Percentiles rank a stretch among this genome's conserved stretches.
Conservation (phyloP, 2,797 vertebrate genomes). For the Heterohyrax brucei region DNA sequence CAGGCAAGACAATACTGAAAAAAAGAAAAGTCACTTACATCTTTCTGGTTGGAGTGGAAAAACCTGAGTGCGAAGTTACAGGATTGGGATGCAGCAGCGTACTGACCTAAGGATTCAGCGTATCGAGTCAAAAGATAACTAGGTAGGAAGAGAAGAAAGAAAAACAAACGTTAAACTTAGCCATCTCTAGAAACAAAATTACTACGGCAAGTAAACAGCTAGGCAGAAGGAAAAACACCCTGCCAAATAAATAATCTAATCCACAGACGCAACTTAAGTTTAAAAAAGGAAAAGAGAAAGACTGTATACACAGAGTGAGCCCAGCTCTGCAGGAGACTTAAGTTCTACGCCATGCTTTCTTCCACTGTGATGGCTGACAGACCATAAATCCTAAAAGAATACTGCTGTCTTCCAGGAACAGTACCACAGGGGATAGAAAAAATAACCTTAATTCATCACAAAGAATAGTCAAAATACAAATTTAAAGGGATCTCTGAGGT, state of each 20-base stretch:
- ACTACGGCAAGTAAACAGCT: slow-evolving; percentile 50
- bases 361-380: background rate
- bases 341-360: background rate
- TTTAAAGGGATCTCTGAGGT: slow-evolving; percentile 32
- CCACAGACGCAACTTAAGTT: slow-evolving; percentile 13
- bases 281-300: background rate
- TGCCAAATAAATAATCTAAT: slow-evolving; percentile 7
- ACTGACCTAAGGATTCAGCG: slow-evolving; percentile 96
- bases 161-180: slow-evolving; percentile 55
- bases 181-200: slow-evolving; percentile 34
- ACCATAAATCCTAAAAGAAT: slow-evolving; percentile 14
- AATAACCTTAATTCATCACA: slow-evolving; percentile 56
- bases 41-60: slow-evolving; percentile 99
- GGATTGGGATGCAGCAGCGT: slow-evolving; percentile 97
- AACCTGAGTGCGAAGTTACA: slow-evolving; percentile 99
- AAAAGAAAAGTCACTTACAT: slow-evolving; percentile 93
- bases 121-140: slow-evolving; percentile 98
- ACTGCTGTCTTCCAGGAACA: slow-evolving; percentile 28
- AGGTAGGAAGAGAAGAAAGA: slow-evolving; percentile 69
- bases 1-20: slow-evolving; percentile 14
- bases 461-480: slow-evolving; percentile 51
- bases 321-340: slow-evolving; percentile 27
- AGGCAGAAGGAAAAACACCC: slow-evolving; percentile 41
- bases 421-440: background rate
- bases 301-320: background rate